These are phyloP conservation scores for Nemurella pictetii DNA, from an alignment of 2,888 invertebrate genomes.

Conservation along the genomic window DNA sequence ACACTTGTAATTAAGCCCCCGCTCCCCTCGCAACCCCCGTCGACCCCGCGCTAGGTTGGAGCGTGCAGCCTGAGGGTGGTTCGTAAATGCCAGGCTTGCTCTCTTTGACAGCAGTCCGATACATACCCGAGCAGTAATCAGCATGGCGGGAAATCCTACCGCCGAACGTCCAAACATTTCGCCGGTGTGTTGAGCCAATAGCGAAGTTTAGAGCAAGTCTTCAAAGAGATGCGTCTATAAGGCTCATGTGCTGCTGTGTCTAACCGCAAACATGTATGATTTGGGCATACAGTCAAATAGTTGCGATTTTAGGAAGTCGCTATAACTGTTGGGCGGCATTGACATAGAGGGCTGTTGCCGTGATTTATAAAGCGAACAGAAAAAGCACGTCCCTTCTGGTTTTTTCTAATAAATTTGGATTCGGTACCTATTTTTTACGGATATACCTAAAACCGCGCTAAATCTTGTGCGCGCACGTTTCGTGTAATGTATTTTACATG, in stretches of 20 bases:
- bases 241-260: neutral
- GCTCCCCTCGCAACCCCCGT: neutral
- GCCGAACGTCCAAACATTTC: neutral
- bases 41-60: neutral
- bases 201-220: neutral
- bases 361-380: neutral
- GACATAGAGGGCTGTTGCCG: neutral
- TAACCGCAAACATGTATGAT: neutral
- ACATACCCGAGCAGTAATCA: neutral
- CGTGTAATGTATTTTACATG: neutral
- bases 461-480: neutral
- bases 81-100: neutral
- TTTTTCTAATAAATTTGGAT: neutral
- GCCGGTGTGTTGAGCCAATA: neutral
- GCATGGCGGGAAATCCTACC: neutral
- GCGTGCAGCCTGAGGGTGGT: neutral
- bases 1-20: slow-evolving; percentile 29
- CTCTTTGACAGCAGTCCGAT: neutral
- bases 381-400: neutral
- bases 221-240: neutral
- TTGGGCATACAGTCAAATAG: neutral
- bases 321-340: neutral
- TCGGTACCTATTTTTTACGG: neutral
- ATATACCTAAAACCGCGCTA: no score
- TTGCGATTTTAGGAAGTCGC: neutral